These are phyloP conservation scores for Cremastinae sp. DNA, from an alignment of 2,888 invertebrate genomes.

Conservation along the genomic window DNA sequence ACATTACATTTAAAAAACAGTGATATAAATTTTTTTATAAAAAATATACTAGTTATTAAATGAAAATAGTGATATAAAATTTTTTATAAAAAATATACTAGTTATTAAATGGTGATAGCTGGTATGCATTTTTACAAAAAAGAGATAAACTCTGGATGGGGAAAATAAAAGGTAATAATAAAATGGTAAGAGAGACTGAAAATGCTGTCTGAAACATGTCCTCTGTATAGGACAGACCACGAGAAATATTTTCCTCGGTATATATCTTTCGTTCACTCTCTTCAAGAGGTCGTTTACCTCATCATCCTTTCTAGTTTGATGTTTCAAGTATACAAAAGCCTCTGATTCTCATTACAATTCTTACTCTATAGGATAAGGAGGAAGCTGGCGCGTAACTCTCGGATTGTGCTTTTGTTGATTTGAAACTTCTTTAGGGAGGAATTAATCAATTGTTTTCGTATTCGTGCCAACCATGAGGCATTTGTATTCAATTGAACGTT, in stretches of 20 bases:
- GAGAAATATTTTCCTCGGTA: neutral
- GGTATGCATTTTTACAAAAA: too few species aligned
- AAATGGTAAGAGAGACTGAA: too few species aligned
- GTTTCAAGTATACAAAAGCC: slow-evolving; percentile 33
- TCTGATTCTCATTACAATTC: slow-evolving; percentile 14
- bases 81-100: too few species aligned
- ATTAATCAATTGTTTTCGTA: neutral
- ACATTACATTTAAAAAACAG: too few species aligned
- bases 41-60: too few species aligned
- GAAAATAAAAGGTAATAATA: too few species aligned
- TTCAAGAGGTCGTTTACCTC: slow-evolving; percentile 53
- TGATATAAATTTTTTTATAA: too few species aligned
- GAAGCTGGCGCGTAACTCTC: slow-evolving; percentile 10
- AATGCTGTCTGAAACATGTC: slow-evolving; percentile 17
- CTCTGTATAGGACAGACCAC: slow-evolving; percentile 9
- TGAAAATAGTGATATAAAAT: too few species aligned
- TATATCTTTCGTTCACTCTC: slow-evolving; percentile 26
- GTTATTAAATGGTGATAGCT: too few species aligned
- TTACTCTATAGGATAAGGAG: slow-evolving; percentile 9
- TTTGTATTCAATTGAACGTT: too few species aligned
- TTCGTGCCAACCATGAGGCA: too few species aligned
- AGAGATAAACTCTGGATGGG: too few species aligned
- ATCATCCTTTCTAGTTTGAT: slow-evolving; percentile 42
- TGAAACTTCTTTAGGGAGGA: neutral
- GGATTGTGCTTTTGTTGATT: neutral